Percentiles rank a stretch among this genome's conserved stretches.
Conservation (phyloP, 2,888 invertebrate genomes). For the Aporophyla lueneburgensis region DNA sequence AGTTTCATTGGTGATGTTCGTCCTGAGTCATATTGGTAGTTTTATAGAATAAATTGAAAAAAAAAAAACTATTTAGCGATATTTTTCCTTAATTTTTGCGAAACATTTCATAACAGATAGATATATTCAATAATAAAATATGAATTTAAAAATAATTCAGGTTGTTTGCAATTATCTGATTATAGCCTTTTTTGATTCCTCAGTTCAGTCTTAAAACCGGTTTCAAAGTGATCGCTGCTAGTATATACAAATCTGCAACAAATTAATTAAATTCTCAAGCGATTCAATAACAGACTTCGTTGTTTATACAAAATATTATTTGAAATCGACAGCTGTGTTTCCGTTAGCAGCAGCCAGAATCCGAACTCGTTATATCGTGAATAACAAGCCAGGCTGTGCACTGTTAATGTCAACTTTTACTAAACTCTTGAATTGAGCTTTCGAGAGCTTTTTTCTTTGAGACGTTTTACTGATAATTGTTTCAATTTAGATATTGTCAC, state of each 20-base stretch:
- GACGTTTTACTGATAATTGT: conserved; percentile 16
- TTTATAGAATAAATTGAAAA: background rate
- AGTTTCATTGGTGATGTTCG: background rate
- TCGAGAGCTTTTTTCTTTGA: too few species aligned
- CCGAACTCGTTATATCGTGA: background rate
- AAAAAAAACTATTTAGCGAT: too few species aligned
- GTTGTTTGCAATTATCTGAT: background rate
- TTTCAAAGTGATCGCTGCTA: background rate
- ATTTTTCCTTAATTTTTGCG: background rate
- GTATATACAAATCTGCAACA: background rate
- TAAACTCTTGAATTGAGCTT: background rate
- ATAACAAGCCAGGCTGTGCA: background rate
- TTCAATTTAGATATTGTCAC: conserved; percentile 30
- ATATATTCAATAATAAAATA: background rate
- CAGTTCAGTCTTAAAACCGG: background rate
- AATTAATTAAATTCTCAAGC: background rate
- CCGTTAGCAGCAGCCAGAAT: conserved; percentile 1
- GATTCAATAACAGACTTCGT: background rate
- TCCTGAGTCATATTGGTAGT: background rate
- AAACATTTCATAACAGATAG: background rate
- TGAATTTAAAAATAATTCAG: background rate
- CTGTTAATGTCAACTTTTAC: conserved; percentile 12
- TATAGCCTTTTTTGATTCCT: background rate
- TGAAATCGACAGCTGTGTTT: conserved; percentile 6
- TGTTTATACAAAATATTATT: conserved; percentile 2